A percentile compares a stretch with the other conserved stretches of the same genome.
Conservation (phyloP, 2,888 invertebrate genomes). For the Neoaliturus tenellus region DNA sequence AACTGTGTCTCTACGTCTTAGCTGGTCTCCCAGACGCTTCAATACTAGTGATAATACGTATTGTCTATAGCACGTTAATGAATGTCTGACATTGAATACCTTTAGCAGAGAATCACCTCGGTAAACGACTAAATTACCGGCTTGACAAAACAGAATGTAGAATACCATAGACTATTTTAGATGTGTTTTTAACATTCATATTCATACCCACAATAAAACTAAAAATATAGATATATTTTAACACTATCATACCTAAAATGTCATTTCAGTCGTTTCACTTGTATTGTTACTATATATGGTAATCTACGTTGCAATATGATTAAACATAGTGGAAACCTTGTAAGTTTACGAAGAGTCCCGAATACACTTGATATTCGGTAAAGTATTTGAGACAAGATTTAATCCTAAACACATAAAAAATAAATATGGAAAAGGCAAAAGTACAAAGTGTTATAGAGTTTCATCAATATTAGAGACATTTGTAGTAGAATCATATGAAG, state of each 20-base stretch:
- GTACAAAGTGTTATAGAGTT: too few species aligned
- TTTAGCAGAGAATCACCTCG: neutral
- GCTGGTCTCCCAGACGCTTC: neutral
- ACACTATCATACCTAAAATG: conserved; percentile 2
- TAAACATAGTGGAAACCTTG: neutral
- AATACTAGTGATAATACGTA: conserved; percentile 24
- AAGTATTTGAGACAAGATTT: neutral
- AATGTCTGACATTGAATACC: neutral
- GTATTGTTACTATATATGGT: neutral
- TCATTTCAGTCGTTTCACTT: neutral
- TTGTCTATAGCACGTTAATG: conserved; percentile 18
- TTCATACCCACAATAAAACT: conserved; percentile 5
- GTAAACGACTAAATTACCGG: neutral
- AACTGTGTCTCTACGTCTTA: neutral
- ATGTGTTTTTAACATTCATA: neutral
- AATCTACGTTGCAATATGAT: neutral
- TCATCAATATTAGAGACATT: too few species aligned
- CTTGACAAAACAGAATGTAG: neutral
- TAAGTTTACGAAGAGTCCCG: neutral
- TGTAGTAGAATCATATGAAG: too few species aligned
- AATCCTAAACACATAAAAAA: too few species aligned
- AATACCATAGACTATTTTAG: neutral
- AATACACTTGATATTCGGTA: neutral
- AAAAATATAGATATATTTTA: neutral
- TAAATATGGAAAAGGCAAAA: too few species aligned